Evolutionary conservation across 1,140 invertebrate genomes (phyloP).

Genomic region (Bombus difficillimus): DNA sequence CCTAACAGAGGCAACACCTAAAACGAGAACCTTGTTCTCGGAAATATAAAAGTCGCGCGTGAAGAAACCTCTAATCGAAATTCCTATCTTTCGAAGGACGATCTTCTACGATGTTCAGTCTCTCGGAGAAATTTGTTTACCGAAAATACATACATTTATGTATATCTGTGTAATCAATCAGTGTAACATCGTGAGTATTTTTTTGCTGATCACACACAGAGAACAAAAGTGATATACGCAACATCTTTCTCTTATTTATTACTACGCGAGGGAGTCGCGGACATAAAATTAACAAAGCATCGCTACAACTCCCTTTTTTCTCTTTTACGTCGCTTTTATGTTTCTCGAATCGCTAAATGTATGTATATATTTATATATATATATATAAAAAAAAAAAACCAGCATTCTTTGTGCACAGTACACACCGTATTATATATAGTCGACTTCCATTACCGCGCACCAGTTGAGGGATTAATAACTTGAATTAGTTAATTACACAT

Average conservation of each 20-base stretch:
- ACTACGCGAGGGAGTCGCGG: background rate
- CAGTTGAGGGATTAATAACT: constrained; percentile 8
- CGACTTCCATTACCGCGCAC: background rate
- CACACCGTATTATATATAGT: constrained; percentile 14
- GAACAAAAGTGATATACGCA: constrained; percentile 3
- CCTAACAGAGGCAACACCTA: background rate
- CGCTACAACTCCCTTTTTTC: background rate
- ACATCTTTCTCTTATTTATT: background rate
- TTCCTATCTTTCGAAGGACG: background rate
- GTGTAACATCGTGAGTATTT: background rate
- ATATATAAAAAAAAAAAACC: background rate
- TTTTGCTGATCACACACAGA: constrained; percentile 14
- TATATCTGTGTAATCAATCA: constrained; percentile 19
- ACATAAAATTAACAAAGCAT: constrained; percentile 17
- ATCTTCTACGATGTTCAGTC: constrained; percentile 11
- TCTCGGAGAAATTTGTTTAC: constrained; percentile 24
- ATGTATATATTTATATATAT: background rate
- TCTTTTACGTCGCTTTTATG: background rate
- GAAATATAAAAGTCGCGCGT: background rate
- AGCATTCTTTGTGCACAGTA: constrained; percentile 11
- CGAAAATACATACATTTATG: constrained; percentile 20
- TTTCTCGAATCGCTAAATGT: background rate
- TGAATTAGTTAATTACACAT: constrained; percentile 6
- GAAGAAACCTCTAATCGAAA: background rate
- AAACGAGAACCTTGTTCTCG: background rate